These are phyloP conservation scores for Acanthurus leucopareius DNA, from an alignment of 2,797 vertebrate genomes.

Conservation along the genomic window DNA sequence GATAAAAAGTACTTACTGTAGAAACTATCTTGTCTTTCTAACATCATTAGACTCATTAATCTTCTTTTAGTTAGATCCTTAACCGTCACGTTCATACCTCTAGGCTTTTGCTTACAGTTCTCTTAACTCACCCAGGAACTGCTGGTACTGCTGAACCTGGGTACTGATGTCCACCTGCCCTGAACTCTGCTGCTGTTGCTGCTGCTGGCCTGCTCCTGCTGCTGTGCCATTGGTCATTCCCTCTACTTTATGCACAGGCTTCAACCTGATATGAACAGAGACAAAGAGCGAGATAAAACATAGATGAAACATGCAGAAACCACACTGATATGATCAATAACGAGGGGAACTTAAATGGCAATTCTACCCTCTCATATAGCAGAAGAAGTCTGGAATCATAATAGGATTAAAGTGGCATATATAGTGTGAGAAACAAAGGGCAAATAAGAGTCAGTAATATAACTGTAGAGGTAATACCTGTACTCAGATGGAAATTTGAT, in stretches of 20 bases:
- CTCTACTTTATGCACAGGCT: slow-evolving; percentile 95
- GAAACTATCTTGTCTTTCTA: not conserved
- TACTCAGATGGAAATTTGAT: not conserved
- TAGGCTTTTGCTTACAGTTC: not conserved
- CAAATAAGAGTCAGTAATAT: slow-evolving; percentile 17
- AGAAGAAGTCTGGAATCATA: not conserved
- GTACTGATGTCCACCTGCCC: slow-evolving; percentile 94
- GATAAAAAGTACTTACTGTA: not conserved
- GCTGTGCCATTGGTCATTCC: slow-evolving; percentile 94
- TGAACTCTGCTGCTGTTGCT: slow-evolving; percentile 87
- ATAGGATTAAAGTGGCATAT: slow-evolving; percentile 1
- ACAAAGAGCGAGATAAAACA: not conserved
- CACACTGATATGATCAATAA: slow-evolving; percentile 8
- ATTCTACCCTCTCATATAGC: not conserved
- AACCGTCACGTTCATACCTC: not conserved
- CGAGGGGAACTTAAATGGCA: slow-evolving; percentile 6
- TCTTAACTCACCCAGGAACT: slow-evolving; percentile 91
- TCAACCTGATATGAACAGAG: slow-evolving; percentile 84
- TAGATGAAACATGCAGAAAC: slow-evolving; percentile 4
- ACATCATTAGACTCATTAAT: not conserved
- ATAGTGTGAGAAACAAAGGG: slow-evolving; percentile 1
- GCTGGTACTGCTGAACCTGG: slow-evolving; percentile 97
- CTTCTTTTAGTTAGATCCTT: not conserved
- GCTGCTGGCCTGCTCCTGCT: slow-evolving; percentile 88
- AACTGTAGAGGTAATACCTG: not conserved